Base-by-base conservation (phyloP, 2,888 invertebrate species). In the Chrysotoxum bicinctum region DNA sequence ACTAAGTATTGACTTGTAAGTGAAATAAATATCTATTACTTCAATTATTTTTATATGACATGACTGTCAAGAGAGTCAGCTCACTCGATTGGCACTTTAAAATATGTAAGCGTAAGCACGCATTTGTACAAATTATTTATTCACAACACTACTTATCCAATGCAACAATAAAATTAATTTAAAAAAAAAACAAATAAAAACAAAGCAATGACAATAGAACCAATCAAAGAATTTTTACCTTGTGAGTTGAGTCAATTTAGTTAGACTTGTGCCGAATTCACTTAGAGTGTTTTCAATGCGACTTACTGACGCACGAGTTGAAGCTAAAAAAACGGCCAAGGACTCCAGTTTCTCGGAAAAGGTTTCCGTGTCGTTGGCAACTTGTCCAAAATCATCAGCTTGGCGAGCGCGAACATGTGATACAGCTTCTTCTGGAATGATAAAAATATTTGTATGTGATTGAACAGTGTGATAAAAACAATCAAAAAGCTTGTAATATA, bases 311-410 rank as follows among this genome's bases (percentile, higher is more conserved):
- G 78, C 70, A 14, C 90, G 88, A 16, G 91, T 87, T 4, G 91
- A 90, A 58, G 88, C 75, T 60, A 92, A 70, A 8, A 90, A 87
- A 2, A 88, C 89, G 19, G 90, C 90, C 37, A 92, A 68, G 3
- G 90, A 88, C 32, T 90, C 89, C 43, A 92, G 76, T 21, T 88
- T 89, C 1, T 84, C 30, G 3, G 77, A 73, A 64, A 72, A 10
- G 0, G 10, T 6, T 10, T 60, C 58, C 1, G 75, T 72, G n/a
- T 74, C 74, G 32, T 75, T 78, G 66, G 14, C n/a, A 21, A 4
- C n/a, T 35, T n/a, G 16, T 21, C 7, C 4, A n/a, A 35, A 32
- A 23, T 19, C 21, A 21, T 14, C 16, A 21, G 70, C 60, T 52
- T 75, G 68, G 9, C 77, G 75, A n/a, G 26, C 2, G 14, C 43